These are phyloP conservation scores for Tetheella fluctuosa DNA, from an alignment of 2,888 invertebrate genomes.

Conservation along the genomic window DNA sequence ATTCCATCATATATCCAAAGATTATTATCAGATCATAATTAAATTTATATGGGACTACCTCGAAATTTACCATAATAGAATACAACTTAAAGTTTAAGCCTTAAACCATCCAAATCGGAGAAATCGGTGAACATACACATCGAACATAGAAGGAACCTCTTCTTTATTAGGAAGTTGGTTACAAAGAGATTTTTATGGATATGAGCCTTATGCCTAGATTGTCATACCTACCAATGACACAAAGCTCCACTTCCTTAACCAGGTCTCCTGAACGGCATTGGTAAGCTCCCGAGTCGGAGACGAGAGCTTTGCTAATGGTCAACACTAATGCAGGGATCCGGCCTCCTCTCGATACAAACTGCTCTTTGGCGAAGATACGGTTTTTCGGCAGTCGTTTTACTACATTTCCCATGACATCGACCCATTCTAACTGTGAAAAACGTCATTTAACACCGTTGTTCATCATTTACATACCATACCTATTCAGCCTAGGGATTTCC, in stretches of 20 bases:
- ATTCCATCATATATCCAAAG: no score
- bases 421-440: slow-evolving; percentile 68
- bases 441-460: background rate
- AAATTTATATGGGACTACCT: no score
- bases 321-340: slow-evolving; percentile 51
- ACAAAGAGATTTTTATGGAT: no score
- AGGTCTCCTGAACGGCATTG: slow-evolving; percentile 57
- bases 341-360: slow-evolving; percentile 44
- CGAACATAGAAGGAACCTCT: no score
- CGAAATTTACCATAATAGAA: no score
- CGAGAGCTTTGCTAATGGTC: slow-evolving; percentile 46
- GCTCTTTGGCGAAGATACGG: slow-evolving; percentile 61
- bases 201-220: background rate
- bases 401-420: slow-evolving; percentile 51
- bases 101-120: no score
- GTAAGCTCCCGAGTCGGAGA: slow-evolving; percentile 64
- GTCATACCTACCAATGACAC: slow-evolving; percentile 67
- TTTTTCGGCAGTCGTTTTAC: slow-evolving; percentile 47
- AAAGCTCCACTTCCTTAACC: slow-evolving; percentile 49
- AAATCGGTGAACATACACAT: no score
- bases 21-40: no score
- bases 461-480: no score
- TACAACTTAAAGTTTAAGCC: no score
- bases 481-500: no score
- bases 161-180: no score